phyloP scores from a whole-genome alignment of 2,113 vertebrate genomes.

The Carlito syrichta region DNA sequence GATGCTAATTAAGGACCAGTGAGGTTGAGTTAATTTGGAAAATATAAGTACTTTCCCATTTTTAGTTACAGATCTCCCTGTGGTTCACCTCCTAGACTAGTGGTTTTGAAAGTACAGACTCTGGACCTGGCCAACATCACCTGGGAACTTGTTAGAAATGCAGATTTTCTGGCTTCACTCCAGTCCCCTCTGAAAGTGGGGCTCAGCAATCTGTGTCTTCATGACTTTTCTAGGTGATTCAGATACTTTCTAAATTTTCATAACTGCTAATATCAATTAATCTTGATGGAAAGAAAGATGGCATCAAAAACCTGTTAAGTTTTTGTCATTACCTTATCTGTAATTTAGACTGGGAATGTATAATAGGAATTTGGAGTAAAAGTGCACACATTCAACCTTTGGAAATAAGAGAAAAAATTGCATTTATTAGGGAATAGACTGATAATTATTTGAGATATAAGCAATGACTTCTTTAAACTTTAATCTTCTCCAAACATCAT shows the following conservation, averaged over 20 bases:
- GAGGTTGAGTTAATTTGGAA: neutral
- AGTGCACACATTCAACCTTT: neutral
- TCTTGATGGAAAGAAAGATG: neutral
- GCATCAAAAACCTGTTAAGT: neutral
- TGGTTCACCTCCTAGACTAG: neutral
- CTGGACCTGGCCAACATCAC: neutral
- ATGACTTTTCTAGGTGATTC: neutral
- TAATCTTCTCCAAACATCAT: conserved; percentile 32
- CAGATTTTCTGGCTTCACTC: neutral
- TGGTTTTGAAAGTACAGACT: neutral
- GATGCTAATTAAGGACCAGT: neutral
- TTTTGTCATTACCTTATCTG: neutral
- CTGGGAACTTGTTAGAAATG: neutral
- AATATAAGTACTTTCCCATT: neutral
- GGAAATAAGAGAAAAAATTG: neutral
- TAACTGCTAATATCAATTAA: neutral
- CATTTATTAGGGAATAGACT: conserved; percentile 10
- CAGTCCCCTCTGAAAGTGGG: neutral
- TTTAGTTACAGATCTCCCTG: neutral
- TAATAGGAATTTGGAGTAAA: neutral
- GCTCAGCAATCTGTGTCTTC: neutral
- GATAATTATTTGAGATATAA: conserved; percentile 45
- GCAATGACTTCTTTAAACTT: conserved; percentile 48
- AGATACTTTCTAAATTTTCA: neutral
- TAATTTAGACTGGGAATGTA: neutral